Evolutionary conservation across 2,797 vertebrate species (phyloP), one percentile per base, ranked within the genome.

Genomic region (Tenualosa ilisha): DNA sequence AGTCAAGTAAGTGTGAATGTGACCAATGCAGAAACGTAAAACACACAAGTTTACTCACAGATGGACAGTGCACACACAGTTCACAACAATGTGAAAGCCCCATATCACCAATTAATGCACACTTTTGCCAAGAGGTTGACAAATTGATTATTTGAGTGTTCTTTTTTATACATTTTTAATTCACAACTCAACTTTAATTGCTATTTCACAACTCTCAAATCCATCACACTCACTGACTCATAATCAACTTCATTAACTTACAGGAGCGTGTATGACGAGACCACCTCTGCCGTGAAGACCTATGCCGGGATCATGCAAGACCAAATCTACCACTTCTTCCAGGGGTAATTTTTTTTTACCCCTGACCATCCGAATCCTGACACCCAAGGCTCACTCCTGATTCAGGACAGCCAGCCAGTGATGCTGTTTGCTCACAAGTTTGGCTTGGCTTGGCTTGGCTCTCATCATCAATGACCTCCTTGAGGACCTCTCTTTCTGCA

Each of bases 201-300:
- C 13, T 53, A 63, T 63, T 68, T 68, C 24, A 68, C 31, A 68
- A 63, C n/a, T n/a, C 59, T 63, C 3, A 72, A 6, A 3, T 37
- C 26, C 3, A 37, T 6, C 37, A 20, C 82, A 59, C 46, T 49
- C 31, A 72, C 83, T 81, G 4, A 15, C 26, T 72, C 9, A 6
- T 72, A 72, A 37, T 15, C 40, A 31, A 22, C 72, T 5, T 79
- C 4, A 20, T 17, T 4, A 22, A 59, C 12, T 11, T 46, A 22
- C 65, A 96, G 96, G 90, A 94, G 86, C 86, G 0, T 94, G 82
- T 95, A 93, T 24, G 8, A 46, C 0, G 95, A 96, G 0, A 93
- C 93, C 0, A 72, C 88, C 85, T 84, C 13, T 3, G 85, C 88
- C 5, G 1, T 92, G 51, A 81, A 31, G 86, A 96, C 95, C 75